Percentiles rank a stretch among this genome's conserved stretches.
These are phyloP conservation scores for Cochlearius cochlearius DNA, from an alignment of 2,113 vertebrate species.

Conservation along the genomic window DNA sequence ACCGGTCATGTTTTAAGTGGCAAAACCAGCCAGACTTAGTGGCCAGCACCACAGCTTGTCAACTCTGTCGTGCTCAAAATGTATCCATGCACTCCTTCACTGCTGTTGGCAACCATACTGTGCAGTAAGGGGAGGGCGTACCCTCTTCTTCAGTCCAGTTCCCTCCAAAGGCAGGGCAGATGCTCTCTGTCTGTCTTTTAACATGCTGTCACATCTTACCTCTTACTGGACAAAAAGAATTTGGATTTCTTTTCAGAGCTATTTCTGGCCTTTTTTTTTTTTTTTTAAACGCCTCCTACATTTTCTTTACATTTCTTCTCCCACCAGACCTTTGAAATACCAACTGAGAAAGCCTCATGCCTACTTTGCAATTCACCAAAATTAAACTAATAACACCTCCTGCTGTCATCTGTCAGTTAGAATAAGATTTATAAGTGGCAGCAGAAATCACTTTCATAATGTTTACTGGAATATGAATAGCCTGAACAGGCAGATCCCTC, in stretches of 20 bases:
- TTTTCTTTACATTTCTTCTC: conserved; percentile 46
- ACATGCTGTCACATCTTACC: not conserved
- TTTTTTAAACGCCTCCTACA: not conserved
- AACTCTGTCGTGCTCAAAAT: not conserved
- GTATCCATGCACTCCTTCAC: not conserved
- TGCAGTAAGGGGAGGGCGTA: not conserved
- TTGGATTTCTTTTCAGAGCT: not conserved
- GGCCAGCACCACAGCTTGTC: not conserved
- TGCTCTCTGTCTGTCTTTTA: not conserved
- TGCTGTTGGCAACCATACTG: no score
- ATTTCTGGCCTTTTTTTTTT: not conserved
- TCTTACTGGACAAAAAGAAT: not conserved
- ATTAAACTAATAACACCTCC: conserved; percentile 55
- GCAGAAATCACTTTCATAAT: conserved; percentile 38
- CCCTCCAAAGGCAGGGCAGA: not conserved
- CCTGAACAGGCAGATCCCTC: conserved; percentile 13
- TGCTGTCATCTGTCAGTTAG: conserved; percentile 49
- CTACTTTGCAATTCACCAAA: conserved; percentile 20
- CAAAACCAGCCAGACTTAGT: not conserved
- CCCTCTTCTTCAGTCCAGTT: not conserved
- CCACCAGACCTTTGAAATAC: not conserved
- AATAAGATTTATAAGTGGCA: conserved; percentile 26
- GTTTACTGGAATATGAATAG: conserved; percentile 29
- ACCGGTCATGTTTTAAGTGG: not conserved
- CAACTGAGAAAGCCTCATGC: not conserved